Evolutionary conservation across 2,888 invertebrate species (phyloP).

Genomic region (Eupithecia exiguata): DNA sequence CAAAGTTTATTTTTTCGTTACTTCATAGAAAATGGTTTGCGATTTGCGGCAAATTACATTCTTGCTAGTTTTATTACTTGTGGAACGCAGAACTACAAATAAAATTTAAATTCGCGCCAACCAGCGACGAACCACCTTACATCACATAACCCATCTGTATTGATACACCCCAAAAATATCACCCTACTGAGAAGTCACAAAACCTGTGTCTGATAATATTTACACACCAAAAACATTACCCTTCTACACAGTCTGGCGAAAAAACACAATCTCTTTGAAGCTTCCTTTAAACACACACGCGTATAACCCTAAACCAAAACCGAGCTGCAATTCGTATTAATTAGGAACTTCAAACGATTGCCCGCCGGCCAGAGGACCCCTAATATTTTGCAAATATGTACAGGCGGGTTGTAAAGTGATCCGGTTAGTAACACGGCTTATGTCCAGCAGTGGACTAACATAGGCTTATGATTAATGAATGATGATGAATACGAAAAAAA

Average conservation of each 20-base stretch:
- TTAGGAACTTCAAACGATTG: slow-evolving; percentile 41
- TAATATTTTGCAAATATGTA: slow-evolving; percentile 36
- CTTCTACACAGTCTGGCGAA: neutral
- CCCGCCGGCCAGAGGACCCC: slow-evolving; percentile 33
- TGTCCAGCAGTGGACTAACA: too few species aligned
- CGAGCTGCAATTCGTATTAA: slow-evolving; percentile 33
- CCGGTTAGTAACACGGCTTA: neutral
- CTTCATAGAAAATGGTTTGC: too few species aligned
- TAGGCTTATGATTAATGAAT: too few species aligned
- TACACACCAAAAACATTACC: neutral
- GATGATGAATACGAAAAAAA: too few species aligned
- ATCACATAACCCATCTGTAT: neutral
- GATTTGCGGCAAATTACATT: too few species aligned
- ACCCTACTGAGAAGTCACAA: too few species aligned
- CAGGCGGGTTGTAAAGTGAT: neutral
- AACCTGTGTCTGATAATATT: too few species aligned
- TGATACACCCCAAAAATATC: neutral
- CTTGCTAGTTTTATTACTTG: too few species aligned
- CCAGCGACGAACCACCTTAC: too few species aligned
- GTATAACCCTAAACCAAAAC: slow-evolving; percentile 33
- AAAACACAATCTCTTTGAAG: neutral
- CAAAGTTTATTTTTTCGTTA: too few species aligned
- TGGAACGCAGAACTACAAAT: too few species aligned
- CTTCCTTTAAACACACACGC: slow-evolving; percentile 3
- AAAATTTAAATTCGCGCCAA: too few species aligned